Base-by-base conservation (phyloP, 2,888 invertebrate genomes). In the Rhopalosiphum nymphaeae region DNA sequence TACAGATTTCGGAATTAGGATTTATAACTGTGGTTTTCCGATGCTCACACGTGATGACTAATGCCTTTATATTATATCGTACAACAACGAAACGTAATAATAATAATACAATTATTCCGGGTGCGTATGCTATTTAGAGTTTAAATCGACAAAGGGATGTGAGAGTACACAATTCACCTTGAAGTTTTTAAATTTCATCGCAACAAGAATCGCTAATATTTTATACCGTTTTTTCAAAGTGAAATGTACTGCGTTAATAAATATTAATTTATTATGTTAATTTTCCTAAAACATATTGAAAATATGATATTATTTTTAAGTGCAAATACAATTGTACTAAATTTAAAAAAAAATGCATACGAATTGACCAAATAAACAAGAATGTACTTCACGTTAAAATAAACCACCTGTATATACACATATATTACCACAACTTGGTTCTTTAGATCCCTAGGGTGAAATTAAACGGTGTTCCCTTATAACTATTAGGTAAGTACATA, bases 11-110 rank as follows among this genome's bases (percentile, higher is more conserved):
- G 36, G 21, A 78, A 78, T 36, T 78, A 4, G 36, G 21, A 78
- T 67, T 13, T 36, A 78, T 21, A 36, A 78, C 78, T 78, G 78
- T 36, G 21, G 36, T 78, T 78, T 78, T 78, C 78, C 78, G 36
- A 78, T 78, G 36, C 78, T 78, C 36, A 3, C 7, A 21, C 36
- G 3, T 21, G 78, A 78, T 36, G 36, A 78, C 36, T 78, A 78
- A 78, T 78, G 78, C 21, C 78, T 78, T 42, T 78, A 25, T 78
- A 78, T 78, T 26, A 26, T 57, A 36, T 42, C 9, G 36, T 78
- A 78, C 78, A 78, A 36, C 78, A 78, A 78, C 78, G 21, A 78
- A 78, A 78, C 78, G 78, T 78, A 78, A 78, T 78, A 78, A 36
- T 36, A 78, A 78, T 36, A 78, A 78, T 78, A 36, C 78, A 78